Conservation (phyloP, 64 coral and sea anemone genomes). For the Anthopleura sola region DNA sequence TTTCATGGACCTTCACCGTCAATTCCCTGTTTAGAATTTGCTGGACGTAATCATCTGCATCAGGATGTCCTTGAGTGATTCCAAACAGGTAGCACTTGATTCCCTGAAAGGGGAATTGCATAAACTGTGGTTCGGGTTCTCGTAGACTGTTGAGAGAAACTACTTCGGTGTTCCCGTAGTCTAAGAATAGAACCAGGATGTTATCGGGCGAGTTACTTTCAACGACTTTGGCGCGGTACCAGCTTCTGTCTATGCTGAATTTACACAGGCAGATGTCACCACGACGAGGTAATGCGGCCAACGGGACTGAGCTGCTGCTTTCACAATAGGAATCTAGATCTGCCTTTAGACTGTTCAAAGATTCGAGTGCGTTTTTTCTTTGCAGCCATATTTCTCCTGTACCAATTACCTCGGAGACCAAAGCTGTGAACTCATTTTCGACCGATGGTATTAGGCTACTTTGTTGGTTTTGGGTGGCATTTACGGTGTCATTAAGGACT, state of each 20-base stretch:
- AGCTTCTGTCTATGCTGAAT: constrained; percentile 29
- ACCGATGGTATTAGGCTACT: background rate
- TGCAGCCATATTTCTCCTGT: constrained; percentile 56
- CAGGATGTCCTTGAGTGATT: constrained; percentile 17
- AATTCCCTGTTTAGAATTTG: constrained; percentile 26
- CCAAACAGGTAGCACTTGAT: constrained; percentile 28
- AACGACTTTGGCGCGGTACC: constrained; percentile 52
- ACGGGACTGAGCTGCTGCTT: background rate
- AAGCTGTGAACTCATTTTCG: constrained; percentile 33
- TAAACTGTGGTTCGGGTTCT: constrained; percentile 12
- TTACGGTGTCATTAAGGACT: background rate
- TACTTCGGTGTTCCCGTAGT: constrained; percentile 48
- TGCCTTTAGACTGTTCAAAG: constrained; percentile 23
- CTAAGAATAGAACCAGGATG: constrained; percentile 33
- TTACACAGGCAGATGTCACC: constrained; percentile 31
- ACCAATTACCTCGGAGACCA: constrained; percentile 23
- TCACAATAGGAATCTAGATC: constrained; percentile 39
- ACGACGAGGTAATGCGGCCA: background rate
- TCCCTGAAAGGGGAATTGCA: constrained; percentile 33
- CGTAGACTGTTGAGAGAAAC: constrained; percentile 19
- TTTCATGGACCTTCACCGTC: constrained; percentile 14
- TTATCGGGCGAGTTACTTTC: constrained; percentile 4
- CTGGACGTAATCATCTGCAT: constrained; percentile 33
- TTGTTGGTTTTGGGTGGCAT: background rate
- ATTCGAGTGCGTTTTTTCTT: background rate